These are phyloP conservation scores for Crotalus helleri DNA, from an alignment of 2,113 vertebrate genomes.

Conservation along the genomic window DNA sequence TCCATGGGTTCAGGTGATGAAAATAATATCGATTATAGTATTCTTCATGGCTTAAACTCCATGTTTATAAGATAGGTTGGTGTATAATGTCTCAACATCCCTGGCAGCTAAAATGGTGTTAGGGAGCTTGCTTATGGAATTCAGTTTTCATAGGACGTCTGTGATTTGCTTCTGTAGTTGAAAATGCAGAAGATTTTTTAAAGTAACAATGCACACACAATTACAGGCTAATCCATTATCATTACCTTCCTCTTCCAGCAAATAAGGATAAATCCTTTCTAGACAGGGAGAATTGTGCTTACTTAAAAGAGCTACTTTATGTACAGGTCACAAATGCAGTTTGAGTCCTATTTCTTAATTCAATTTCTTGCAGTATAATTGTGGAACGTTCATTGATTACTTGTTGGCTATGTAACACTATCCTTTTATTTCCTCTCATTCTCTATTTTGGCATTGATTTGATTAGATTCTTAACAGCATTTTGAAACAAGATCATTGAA, in stretches of 20 bases:
- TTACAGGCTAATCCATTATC: background rate
- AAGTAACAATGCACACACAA: background rate
- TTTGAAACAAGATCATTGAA: constrained; percentile 61
- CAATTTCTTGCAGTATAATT: background rate
- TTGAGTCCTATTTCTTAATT: background rate
- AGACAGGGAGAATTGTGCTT: background rate
- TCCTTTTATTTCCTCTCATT: background rate
- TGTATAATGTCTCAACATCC: background rate
- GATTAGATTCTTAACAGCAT: constrained; percentile 55
- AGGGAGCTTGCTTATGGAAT: background rate
- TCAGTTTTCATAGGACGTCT: background rate
- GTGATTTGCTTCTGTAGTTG: background rate
- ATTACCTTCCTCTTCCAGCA: background rate
- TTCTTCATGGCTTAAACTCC: background rate
- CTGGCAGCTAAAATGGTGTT: background rate
- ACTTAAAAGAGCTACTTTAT: background rate
- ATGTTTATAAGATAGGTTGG: background rate
- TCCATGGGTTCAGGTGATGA: background rate
- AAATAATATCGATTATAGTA: background rate
- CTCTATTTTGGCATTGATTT: constrained; percentile 35
- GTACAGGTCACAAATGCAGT: background rate
- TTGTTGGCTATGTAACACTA: constrained; percentile 23
- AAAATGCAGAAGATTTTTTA: background rate
- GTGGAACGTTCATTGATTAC: constrained; percentile 23
- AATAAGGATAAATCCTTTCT: background rate